Base-by-base conservation (phyloP, 1,140 invertebrate species). In the Bombus ignitus region DNA sequence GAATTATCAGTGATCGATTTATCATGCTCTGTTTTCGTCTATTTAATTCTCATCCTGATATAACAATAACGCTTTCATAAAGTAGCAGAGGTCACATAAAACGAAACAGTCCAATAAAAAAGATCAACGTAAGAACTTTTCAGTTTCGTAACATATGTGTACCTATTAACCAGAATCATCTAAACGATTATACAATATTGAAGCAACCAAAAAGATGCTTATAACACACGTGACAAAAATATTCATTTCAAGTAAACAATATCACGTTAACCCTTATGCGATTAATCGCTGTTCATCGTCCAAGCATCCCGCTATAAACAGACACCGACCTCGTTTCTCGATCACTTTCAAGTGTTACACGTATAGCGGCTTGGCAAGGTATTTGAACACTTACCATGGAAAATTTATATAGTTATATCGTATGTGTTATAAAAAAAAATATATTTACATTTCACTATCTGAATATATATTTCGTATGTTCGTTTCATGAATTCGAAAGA, bases 311-410 rank as follows among this genome's bases (percentile, higher is more conserved):
- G n/a, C 25, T 18, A 15, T 39, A 39, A 65, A 57, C 53, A 84
- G 70, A 84, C 82, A 83, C 66, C 28, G 75, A 42, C 47, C 66
- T 37, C 53, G 47, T 57, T 80, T 39, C 35, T 28, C 44, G 28
- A 57, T 42, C 44, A 15, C 59, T 53, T 78, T 84, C 66, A 35
- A 71, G 32, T 28, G 42, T 32, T 57, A 5, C 42, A 18, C 13
- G 65, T 66, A 66, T 28, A 13, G 28, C 28, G 28, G 59, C 59
- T 62, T 12, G 2, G 28, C 28, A n/a, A 62, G 28, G 59, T 3
- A 62, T n/a, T 62, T 13, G 59, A 62, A 62, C 28, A 13, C 59
- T n/a, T n/a, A 13, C 47, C 47, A 22, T 22, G 47, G 47, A 53
- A 53, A 22, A 53, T 53, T 53, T 53, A 53, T 53, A 53, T 53